These are phyloP conservation scores for Melospiza melodia DNA, from an alignment of 2,113 vertebrate species.

Conservation along the genomic window DNA sequence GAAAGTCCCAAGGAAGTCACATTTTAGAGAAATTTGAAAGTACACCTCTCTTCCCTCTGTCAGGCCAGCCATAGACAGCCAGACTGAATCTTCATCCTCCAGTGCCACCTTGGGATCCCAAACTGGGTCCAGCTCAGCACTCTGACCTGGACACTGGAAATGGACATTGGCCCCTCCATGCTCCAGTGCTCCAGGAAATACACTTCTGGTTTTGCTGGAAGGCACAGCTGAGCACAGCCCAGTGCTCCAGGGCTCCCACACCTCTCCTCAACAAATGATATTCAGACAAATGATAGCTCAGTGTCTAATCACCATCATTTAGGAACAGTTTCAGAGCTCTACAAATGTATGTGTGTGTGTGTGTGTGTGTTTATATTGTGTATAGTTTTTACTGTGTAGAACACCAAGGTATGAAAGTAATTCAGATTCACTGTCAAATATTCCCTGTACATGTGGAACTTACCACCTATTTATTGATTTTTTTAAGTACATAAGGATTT, in stretches of 20 bases:
- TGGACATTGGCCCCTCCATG: neutral
- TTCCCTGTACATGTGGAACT: neutral
- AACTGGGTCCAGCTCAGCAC: neutral
- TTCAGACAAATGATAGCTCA: neutral
- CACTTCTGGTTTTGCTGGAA: rapidly evolving
- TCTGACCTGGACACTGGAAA: neutral
- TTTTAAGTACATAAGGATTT: neutral
- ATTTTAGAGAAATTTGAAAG: neutral
- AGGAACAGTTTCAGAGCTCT: neutral
- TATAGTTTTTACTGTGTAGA: neutral
- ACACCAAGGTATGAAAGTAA: neutral
- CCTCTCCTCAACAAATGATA: neutral
- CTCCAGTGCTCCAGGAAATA: neutral
- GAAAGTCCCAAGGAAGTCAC: neutral
- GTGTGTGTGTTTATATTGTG: neutral
- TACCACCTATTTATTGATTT: neutral
- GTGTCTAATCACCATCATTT: neutral
- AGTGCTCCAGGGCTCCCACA: rapidly evolving
- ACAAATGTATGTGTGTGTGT: neutral
- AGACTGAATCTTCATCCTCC: neutral
- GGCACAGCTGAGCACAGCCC: neutral
- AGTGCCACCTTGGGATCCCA: neutral
- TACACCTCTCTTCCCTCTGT: neutral
- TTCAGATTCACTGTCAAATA: neutral
- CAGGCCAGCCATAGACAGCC: neutral